Conservation (phyloP, 1,140 invertebrate species). For the Cydia splendana region DNA sequence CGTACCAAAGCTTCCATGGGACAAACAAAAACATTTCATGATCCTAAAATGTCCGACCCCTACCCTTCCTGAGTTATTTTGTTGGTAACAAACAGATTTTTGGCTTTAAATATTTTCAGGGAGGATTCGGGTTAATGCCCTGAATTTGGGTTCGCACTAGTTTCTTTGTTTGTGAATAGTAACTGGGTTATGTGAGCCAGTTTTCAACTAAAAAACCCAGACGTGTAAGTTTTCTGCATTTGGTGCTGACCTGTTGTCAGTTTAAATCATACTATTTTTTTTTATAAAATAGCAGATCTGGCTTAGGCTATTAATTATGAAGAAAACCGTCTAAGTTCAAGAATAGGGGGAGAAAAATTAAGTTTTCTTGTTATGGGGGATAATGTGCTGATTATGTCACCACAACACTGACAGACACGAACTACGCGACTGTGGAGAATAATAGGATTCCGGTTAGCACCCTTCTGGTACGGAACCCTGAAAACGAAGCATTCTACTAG, state of each 20-base stretch:
- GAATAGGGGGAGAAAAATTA: too few relatives aligned
- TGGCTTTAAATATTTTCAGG: constrained; percentile 28
- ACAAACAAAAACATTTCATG: constrained; percentile 13
- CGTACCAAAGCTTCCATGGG: not conserved
- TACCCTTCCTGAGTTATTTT: constrained; percentile 9
- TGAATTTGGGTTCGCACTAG: not conserved
- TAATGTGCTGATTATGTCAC: too few relatives aligned
- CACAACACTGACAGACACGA: too few relatives aligned
- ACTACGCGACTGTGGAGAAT: too few relatives aligned
- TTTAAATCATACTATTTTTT: too few relatives aligned
- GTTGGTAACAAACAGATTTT: constrained; percentile 22
- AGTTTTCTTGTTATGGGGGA: too few relatives aligned
- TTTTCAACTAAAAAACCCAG: not conserved
- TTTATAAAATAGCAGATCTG: too few relatives aligned
- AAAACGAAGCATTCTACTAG: not conserved
- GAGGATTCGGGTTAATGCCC: constrained; percentile 9
- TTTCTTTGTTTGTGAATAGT: not conserved
- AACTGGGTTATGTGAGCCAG: not conserved
- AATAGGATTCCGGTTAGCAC: too few relatives aligned
- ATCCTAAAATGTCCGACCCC: not conserved
- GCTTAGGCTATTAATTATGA: too few relatives aligned
- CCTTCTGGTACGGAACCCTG: not conserved
- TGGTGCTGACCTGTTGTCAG: too few relatives aligned
- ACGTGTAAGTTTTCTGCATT: not conserved
- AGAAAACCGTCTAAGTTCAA: too few relatives aligned